These are phyloP conservation scores for Myotis vivesi DNA, from an alignment of 2,797 vertebrate genomes.

Conservation along the genomic window DNA sequence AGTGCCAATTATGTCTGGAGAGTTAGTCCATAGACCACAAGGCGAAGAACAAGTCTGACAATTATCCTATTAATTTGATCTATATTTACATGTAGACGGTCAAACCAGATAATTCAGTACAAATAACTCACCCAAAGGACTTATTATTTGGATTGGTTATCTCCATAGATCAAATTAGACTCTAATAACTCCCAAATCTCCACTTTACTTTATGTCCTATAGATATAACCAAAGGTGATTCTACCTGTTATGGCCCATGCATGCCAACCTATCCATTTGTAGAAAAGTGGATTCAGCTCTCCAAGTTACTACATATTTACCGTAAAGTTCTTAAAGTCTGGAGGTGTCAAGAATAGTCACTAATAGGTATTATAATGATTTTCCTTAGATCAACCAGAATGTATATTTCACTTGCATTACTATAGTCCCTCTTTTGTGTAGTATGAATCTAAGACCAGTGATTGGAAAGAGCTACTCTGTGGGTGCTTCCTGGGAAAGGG, in stretches of 20 bases:
- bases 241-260: background rate
- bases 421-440: background rate
- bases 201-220: constrained; percentile 25
- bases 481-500: background rate
- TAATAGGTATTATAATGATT: background rate
- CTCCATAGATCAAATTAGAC: constrained; percentile 63
- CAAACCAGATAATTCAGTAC: constrained; percentile 58
- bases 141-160: constrained; percentile 59
- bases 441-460: background rate
- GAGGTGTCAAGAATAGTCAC: background rate
- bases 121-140: constrained; percentile 56
- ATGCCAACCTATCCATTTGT: background rate
- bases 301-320: background rate
- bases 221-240: constrained; percentile 43
- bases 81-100: constrained; percentile 42
- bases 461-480: background rate
- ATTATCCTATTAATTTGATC: constrained; percentile 68
- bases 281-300: background rate
- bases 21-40: constrained; percentile 27
- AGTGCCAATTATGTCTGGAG: constrained; percentile 42
- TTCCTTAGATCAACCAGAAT: background rate
- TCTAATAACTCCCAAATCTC: constrained; percentile 35
- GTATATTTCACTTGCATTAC: background rate
- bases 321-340: background rate
- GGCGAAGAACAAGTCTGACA: constrained; percentile 53